These are phyloP conservation scores for Allolobophora icterica DNA, from an alignment of 2,888 invertebrate genomes.

Conservation along the genomic window DNA sequence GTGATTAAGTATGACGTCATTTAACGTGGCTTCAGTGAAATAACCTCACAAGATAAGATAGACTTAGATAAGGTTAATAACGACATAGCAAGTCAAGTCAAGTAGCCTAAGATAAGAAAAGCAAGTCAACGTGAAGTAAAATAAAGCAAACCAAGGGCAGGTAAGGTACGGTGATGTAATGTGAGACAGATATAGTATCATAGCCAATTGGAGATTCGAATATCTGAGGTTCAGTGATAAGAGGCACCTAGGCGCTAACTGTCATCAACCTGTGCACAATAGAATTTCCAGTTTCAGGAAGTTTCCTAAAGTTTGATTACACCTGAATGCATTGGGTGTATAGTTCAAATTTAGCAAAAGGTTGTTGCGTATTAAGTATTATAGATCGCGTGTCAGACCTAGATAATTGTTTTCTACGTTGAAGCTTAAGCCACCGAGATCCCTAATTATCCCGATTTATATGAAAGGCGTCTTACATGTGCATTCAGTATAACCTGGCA, in stretches of 20 bases:
- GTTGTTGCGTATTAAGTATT: not conserved
- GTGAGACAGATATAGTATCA: not conserved
- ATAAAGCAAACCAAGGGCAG: too few species aligned
- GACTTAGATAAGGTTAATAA: not conserved
- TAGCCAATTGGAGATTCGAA: not conserved
- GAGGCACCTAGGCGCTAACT: not conserved
- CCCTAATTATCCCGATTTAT: not conserved
- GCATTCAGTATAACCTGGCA: not conserved
- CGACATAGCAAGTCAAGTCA: not conserved
- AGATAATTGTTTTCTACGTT: not conserved
- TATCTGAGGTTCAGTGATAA: too few species aligned
- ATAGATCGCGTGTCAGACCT: not conserved
- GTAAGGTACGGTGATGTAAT: too few species aligned
- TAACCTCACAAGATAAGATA: too few species aligned
- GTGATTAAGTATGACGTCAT: too few species aligned
- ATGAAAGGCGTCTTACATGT: not conserved
- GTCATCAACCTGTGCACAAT: not conserved
- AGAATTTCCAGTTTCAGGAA: not conserved
- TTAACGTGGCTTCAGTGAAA: too few species aligned
- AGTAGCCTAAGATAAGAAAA: not conserved
- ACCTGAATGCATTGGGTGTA: not conserved
- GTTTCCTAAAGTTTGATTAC: not conserved
- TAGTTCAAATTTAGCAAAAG: not conserved
- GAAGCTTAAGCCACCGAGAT: not conserved
- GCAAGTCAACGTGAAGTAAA: not conserved